These are phyloP conservation scores for Acanthosepion pharaonis DNA, from an alignment of 2,888 invertebrate genomes.

Conservation along the genomic window DNA sequence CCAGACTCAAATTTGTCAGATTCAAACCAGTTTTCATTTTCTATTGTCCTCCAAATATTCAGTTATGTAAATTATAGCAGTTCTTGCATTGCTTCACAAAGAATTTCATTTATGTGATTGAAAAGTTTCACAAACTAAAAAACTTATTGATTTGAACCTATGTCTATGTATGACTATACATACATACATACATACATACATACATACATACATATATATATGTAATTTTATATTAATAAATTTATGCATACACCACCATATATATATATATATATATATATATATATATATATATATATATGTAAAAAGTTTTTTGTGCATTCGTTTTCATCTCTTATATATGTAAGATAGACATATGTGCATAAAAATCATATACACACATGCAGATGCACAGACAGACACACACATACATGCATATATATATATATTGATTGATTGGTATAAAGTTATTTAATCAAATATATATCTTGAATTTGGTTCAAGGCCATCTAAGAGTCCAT, in stretches of 20 bases:
- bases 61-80: background rate
- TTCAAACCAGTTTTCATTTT: background rate
- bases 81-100: background rate
- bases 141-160: background rate
- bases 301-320: background rate
- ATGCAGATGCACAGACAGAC: background rate
- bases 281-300: background rate
- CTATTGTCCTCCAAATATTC: constrained; percentile 16
- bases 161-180: background rate
- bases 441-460: constrained; percentile 17
- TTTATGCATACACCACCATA: too few relatives aligned
- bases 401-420: background rate
- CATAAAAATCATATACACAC: background rate
- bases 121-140: constrained; percentile 18
- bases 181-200: background rate
- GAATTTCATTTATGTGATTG: constrained; percentile 33
- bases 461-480: background rate
- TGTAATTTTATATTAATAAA: too few relatives aligned
- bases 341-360: background rate
- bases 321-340: background rate
- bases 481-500: background rate
- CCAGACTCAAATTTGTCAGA: constrained; percentile 2
- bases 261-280: too few relatives aligned
- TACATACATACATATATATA: too few relatives aligned
- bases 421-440: background rate